Evolutionary conservation across 2,888 invertebrate species (phyloP).

Genomic region (Cephalotes varians): DNA sequence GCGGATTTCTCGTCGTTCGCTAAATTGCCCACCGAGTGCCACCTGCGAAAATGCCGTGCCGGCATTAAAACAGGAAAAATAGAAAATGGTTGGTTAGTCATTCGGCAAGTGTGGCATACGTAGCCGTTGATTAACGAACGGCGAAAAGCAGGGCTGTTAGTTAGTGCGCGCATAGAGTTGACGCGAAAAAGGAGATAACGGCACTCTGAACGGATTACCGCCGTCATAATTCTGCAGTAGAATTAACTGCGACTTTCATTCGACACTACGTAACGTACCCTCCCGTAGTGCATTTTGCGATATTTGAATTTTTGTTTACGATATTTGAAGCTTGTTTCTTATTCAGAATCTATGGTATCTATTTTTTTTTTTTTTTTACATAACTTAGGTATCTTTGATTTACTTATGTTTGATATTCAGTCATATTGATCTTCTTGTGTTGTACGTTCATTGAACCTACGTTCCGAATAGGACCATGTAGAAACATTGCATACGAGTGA

Average conservation of each 20-base stretch:
- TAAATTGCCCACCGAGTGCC: conserved; percentile 29
- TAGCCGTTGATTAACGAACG: conserved; percentile 53
- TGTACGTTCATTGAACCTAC: conserved; percentile 12
- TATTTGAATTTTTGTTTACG: neutral
- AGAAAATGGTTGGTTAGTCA: neutral
- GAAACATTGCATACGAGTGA: neutral
- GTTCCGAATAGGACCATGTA: neutral
- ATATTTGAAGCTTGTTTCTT: neutral
- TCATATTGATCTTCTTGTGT: conserved; percentile 11
- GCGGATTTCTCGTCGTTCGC: conserved; percentile 28
- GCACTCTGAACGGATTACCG: conserved; percentile 52
- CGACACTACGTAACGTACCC: conserved; percentile 6
- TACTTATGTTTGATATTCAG: neutral
- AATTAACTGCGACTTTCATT: conserved; percentile 55
- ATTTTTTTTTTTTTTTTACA: neutral
- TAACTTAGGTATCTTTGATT: neutral
- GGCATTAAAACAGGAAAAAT: conserved; percentile 35
- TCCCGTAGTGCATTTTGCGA: conserved; percentile 30
- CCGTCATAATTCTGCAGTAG: conserved; percentile 64
- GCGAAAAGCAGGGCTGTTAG: conserved; percentile 58
- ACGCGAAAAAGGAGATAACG: conserved; percentile 72
- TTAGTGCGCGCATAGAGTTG: conserved; percentile 56
- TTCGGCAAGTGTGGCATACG: conserved; percentile 14
- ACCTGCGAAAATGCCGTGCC: neutral
- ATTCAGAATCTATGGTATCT: neutral